Evolutionary conservation across 2,113 vertebrate genomes (phyloP), one percentile per base, ranked within the genome.

Genomic region (Psettodes erumei): DNA sequence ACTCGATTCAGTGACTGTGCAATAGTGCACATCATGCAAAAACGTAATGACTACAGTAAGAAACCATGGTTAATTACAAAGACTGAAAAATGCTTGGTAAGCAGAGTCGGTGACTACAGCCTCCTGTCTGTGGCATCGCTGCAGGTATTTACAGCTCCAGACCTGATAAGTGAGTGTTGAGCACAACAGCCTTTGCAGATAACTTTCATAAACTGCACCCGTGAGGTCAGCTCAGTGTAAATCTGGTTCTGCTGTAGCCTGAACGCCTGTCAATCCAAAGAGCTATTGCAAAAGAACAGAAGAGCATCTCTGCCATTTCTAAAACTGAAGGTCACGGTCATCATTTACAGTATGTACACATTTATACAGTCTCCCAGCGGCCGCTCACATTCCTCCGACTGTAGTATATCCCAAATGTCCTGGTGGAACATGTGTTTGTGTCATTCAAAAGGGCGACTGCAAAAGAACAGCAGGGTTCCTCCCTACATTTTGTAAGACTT

Each of bases 341-440:
- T 54, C 19, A 87, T 89, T 87, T 87, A 87, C 84, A 88, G 69
- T 65, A 85, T 87, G 50, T 84, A 84, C 84, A 89, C n/a, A n/a
- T 73, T 65, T 86, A 69, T 78, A 82, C 68, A 75, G 35, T 38
- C 32, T 71, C 13, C 62, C 5, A 18, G 55, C 25, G 37, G 58
- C 64, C 28, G 9, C 13, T 55, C 80, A 69, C 77, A 65, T 1
- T 48, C 32, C 15, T 16, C 37, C n/a, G 53, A 69, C 15, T 28
- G 11, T 15, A 37, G n/a, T n/a, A 48, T 54, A 38, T 8, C 47
- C 11, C 58, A 72, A 47, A 27, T 25, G 37, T 53, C 66, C 55
- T 18, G 12, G 56, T 45, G 13, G 53, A 54, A 10, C 19, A 18
- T 6, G 37, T 19, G 48, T 47, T 38, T 7, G 35, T 30, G 18